Conservation (phyloP, 2,113 vertebrate species). For the Salvelinus sp. region DNA sequence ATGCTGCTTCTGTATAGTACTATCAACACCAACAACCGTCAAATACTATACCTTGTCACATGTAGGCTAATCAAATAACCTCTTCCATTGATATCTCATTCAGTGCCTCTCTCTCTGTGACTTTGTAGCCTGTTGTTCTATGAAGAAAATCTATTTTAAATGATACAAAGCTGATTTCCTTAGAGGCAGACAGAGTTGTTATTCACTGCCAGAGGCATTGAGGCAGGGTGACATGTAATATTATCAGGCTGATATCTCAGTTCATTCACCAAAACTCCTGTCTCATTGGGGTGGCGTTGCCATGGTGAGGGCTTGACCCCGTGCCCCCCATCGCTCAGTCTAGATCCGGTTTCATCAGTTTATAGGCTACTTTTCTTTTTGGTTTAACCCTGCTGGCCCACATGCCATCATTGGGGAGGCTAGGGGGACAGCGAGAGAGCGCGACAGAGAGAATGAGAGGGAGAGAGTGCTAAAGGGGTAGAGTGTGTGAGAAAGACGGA, state of each 20-base stretch:
- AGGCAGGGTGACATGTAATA: neutral
- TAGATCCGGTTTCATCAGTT: constrained; percentile 40
- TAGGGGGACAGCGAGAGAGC: neutral
- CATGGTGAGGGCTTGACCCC: constrained; percentile 15
- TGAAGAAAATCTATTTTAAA: neutral
- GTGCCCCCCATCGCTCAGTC: neutral
- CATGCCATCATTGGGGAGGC: neutral
- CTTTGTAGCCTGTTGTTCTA: neutral
- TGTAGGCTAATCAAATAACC: neutral
- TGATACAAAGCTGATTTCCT: neutral
- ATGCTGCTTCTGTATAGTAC: neutral
- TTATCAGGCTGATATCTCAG: constrained; percentile 6
- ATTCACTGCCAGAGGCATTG: neutral
- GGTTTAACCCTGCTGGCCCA: neutral
- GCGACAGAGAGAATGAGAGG: neutral
- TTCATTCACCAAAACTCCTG: neutral
- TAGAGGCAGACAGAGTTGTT: neutral
- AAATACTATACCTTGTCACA: neutral
- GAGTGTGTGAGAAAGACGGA: constrained; percentile 4
- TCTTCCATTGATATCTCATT: neutral
- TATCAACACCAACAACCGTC: neutral
- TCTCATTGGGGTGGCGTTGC: constrained; percentile 17
- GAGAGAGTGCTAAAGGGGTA: neutral
- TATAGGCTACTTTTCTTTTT: constrained; percentile 42
- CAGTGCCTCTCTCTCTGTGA: neutral